phyloP scores from a whole-genome alignment of 1,140 invertebrate genomes.

The Penaeus japonicus region DNA sequence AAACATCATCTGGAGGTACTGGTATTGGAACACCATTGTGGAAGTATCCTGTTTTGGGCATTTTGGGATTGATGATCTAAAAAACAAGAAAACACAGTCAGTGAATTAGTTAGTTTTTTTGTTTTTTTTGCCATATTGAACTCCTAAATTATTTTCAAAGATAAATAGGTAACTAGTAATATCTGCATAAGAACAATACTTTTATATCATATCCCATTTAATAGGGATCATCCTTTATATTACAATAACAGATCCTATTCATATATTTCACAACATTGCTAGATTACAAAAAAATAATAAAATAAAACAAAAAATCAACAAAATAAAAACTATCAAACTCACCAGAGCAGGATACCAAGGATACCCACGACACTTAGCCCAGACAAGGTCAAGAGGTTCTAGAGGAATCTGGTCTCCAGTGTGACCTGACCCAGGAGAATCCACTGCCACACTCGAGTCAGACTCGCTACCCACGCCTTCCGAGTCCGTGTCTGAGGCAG shows the following conservation, averaged over 20 bases:
- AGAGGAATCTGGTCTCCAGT: conserved; percentile 65
- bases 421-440: conserved; percentile 59
- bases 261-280: no score
- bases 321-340: conserved; percentile 59
- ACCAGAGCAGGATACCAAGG: conserved; percentile 95
- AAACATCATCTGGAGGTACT: conserved; percentile 88
- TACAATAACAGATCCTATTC: no score
- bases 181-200: no score
- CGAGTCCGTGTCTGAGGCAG: conserved; percentile 50
- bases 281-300: no score
- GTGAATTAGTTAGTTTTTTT: no score
- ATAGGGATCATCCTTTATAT: no score
- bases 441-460: conserved; percentile 54
- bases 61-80: conserved; percentile 90
- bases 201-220: no score
- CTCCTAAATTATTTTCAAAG: not conserved
- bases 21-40: conserved; percentile 94
- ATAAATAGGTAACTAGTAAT: no score
- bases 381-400: conserved; percentile 89
- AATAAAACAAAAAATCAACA: no score
- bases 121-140: not conserved
- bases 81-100: conserved; percentile 44
- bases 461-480: conserved; percentile 55
- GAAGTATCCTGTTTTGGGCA: conserved; percentile 85
- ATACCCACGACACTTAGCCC: conserved; percentile 96